Evolutionary conservation across 1,140 invertebrate genomes (phyloP).

Genomic region (Berghia stephanieae): DNA sequence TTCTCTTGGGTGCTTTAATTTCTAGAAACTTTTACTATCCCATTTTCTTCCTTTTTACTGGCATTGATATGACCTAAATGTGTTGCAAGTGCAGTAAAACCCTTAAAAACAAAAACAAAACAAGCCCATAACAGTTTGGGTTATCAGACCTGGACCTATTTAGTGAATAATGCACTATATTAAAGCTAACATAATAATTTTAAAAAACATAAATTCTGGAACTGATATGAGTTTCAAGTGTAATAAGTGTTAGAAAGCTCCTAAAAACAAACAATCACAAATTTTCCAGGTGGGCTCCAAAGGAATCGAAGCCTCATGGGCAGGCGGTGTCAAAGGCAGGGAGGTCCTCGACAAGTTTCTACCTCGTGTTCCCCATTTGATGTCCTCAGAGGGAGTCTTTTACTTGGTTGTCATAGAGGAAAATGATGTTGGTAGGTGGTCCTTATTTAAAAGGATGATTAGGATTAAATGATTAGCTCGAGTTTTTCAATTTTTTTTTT

Average conservation of each 20-base stretch:
- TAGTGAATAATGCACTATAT: neutral
- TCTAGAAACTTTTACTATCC: no score
- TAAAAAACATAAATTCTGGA: neutral
- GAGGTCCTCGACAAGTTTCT: constrained; percentile 82
- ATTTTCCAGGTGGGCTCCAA: constrained; percentile 51
- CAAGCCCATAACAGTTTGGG: neutral
- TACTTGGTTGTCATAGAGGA: constrained; percentile 87
- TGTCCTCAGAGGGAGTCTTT: constrained; percentile 79
- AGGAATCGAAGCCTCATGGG: constrained; percentile 75
- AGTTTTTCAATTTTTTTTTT: neutral
- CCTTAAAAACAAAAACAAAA: neutral
- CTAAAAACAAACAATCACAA: neutral
- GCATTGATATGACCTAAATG: no score
- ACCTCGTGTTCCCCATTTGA: constrained; percentile 73
- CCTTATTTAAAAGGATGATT: neutral
- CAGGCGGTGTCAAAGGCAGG: constrained; percentile 82
- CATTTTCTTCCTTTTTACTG: no score
- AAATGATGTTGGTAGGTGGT: constrained; percentile 73
- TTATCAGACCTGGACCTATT: neutral
- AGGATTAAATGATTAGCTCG: neutral
- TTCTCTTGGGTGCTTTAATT: no score
- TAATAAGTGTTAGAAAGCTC: neutral
- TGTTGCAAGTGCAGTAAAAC: no score
- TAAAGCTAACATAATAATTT: neutral
- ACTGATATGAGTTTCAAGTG: neutral